Evolutionary conservation across 2,797 vertebrate genomes (phyloP), one percentile per base, ranked within the genome.

Genomic region (Characodon lateralis): DNA sequence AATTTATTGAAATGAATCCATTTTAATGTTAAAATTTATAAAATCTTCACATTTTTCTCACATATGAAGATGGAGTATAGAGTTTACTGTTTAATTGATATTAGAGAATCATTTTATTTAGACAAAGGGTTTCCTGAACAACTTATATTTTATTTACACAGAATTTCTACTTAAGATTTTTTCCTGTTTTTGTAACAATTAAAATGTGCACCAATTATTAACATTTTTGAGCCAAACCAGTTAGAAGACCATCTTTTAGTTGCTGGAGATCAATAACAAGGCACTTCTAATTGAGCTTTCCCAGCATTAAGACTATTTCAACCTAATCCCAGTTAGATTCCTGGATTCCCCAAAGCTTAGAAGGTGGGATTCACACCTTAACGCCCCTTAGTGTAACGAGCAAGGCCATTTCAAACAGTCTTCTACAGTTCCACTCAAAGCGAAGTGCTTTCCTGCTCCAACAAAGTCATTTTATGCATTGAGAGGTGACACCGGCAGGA

Each of bases 281-380:
- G 75, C 81, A 73, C 84, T 90, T 93, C 89, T 93, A 94, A 95
- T 94, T 94, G 93, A 84, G 70, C 85, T 93, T 94, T 91, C 89
- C 74, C 84, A 86, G 91, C 89, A 90, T 82, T 84, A 79, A 89
- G 53, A 85, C 85, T 61, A 81, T 90, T 88, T 90, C 73, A 80
- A 53, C 79, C 81, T 93, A 94, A 95, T 93, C 93, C 92, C 81
- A 82, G 87, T 87, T 76, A 90, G 91, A 93, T 87, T 93, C 92
- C 88, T 78, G 56, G 82, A 91, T 88, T 87, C 84, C 74, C 59
- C 72, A 77, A 82, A 92, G 88, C 88, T 89, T 80, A 88, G 89
- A 90, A 86, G 86, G 80, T 77, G 80, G 88, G 88, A 91, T 93
- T 93, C 92, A 50, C 80, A 81, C 87, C 70, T 72, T 90, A 89